Conservation (phyloP, 1,140 invertebrate genomes). For the Philopotamus ludificatus region DNA sequence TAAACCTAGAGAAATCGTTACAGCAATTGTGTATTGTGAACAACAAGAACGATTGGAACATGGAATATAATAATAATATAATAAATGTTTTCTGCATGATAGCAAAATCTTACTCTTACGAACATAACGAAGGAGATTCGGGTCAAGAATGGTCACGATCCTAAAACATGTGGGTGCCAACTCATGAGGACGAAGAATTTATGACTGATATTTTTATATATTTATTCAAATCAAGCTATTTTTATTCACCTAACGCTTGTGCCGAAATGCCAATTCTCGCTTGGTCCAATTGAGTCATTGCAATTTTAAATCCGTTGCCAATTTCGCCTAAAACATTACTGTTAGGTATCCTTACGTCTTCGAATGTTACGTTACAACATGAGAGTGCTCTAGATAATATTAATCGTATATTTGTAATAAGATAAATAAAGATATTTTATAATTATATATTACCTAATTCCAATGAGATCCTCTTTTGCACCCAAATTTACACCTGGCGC, state of each 20-base stretch:
- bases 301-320: constrained; percentile 84
- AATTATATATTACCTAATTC: constrained; percentile 46
- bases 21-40: too few species aligned
- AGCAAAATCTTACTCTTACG: too few species aligned
- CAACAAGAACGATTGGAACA: too few species aligned
- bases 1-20: too few species aligned
- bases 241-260: constrained; percentile 65
- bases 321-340: constrained; percentile 60
- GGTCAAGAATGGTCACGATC: too few species aligned
- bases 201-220: too few species aligned
- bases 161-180: too few species aligned
- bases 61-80: too few species aligned
- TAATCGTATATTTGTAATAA: not conserved
- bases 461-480: constrained; percentile 49
- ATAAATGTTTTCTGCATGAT: too few species aligned
- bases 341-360: constrained; percentile 68
- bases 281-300: constrained; percentile 75
- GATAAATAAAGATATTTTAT: not conserved
- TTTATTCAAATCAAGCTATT: not conserved
- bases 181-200: too few species aligned
- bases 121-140: too few species aligned
- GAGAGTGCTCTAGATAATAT: constrained; percentile 65
- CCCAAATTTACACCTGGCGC: constrained; percentile 55
- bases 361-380: constrained; percentile 73
- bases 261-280: constrained; percentile 81